Conservation (phyloP, 2,888 invertebrate genomes). For the Epirrita christyi region DNA sequence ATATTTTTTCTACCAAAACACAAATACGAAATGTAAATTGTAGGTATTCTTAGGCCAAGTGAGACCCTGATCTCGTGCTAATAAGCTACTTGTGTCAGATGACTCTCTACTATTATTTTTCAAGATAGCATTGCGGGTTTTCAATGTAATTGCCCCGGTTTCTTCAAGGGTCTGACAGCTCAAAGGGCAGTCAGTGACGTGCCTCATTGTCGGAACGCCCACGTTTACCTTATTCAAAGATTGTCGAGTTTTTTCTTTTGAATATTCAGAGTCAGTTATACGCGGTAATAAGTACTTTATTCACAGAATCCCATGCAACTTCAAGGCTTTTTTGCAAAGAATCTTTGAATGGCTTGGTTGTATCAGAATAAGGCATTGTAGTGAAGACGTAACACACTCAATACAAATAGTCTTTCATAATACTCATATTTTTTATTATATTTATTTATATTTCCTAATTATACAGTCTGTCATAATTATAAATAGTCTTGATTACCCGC, state of each 20-base stretch:
- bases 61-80: constrained; percentile 65
- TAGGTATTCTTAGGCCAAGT: constrained; percentile 46
- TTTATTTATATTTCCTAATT: too few relatives aligned
- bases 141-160: constrained; percentile 84
- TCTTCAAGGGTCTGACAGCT: constrained; percentile 81
- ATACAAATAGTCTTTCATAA: too few relatives aligned
- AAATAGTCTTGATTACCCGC: too few relatives aligned
- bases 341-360: constrained; percentile 12
- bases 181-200: constrained; percentile 80
- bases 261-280: constrained; percentile 61
- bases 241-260: constrained; percentile 69
- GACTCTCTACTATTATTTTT: constrained; percentile 76
- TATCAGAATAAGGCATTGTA: too few relatives aligned
- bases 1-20: too few relatives aligned
- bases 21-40: constrained; percentile 6
- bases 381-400: too few relatives aligned
- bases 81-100: constrained; percentile 77
- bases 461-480: too few relatives aligned
- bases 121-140: constrained; percentile 80
- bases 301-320: constrained; percentile 34
- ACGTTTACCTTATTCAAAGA: constrained; percentile 81
- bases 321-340: constrained; percentile 7
- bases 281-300: constrained; percentile 49
- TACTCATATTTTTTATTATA: too few relatives aligned
- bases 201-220: constrained; percentile 81